These are phyloP conservation scores for Homalodisca vitripennis DNA, from an alignment of 1,140 invertebrate species.

Conservation along the genomic window DNA sequence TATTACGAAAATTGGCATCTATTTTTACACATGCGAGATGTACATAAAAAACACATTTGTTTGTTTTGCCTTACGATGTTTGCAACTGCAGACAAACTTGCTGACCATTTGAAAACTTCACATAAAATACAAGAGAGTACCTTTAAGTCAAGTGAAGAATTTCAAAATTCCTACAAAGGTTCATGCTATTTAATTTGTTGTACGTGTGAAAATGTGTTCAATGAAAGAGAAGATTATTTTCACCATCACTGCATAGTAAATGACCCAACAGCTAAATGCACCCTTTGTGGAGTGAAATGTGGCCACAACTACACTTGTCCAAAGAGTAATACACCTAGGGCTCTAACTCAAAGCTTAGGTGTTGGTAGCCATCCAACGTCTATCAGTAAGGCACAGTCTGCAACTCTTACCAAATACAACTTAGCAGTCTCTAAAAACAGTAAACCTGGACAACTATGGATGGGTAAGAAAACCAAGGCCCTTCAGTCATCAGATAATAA, in stretches of 20 bases:
- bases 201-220: constrained; percentile 71
- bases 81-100: constrained; percentile 71
- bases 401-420: no score
- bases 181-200: constrained; percentile 74
- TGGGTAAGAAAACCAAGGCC: constrained; percentile 8
- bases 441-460: neutral
- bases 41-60: constrained; percentile 74
- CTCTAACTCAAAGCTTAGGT: no score
- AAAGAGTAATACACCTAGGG: no score
- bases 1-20: constrained; percentile 83
- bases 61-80: constrained; percentile 77
- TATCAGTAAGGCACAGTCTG: no score
- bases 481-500: constrained; percentile 27
- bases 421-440: no score
- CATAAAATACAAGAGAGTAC: constrained; percentile 68
- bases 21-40: constrained; percentile 75
- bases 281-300: no score
- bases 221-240: constrained; percentile 67
- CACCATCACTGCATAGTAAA: no score
- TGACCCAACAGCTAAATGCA: no score
- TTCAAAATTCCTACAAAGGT: constrained; percentile 61
- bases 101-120: constrained; percentile 68
- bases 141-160: constrained; percentile 61
- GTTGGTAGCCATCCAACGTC: constrained; percentile 50
- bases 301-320: no score